Conservation (phyloP, 1,140 invertebrate genomes). For the Philaenus spumarius region DNA sequence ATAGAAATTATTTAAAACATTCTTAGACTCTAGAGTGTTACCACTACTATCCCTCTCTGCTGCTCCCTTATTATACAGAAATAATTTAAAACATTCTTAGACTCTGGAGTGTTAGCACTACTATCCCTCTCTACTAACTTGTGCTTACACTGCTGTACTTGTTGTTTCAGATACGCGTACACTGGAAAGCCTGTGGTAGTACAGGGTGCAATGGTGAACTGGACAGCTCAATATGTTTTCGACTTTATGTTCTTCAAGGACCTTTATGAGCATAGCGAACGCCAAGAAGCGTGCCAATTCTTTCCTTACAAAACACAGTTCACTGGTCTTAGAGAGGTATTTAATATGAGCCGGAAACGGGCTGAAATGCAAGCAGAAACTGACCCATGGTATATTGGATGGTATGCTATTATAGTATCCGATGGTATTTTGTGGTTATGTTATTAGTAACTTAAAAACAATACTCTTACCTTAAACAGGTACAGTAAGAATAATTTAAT, state of each 20-base stretch:
- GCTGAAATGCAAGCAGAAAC: constrained; percentile 54
- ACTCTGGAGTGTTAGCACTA: too few relatives aligned
- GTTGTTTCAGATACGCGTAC: constrained; percentile 58
- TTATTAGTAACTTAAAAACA: too few relatives aligned
- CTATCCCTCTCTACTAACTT: too few relatives aligned
- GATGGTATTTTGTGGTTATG: too few relatives aligned
- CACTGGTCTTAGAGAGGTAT: constrained; percentile 62
- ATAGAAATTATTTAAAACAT: too few relatives aligned
- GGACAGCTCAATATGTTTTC: constrained; percentile 64
- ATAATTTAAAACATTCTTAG: too few relatives aligned
- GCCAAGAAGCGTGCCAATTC: constrained; percentile 67
- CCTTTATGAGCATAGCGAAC: constrained; percentile 53
- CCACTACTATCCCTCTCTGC: too few relatives aligned
- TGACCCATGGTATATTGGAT: constrained; percentile 83
- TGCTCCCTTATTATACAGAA: too few relatives aligned
- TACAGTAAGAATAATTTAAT: too few relatives aligned
- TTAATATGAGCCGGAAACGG: constrained; percentile 64
- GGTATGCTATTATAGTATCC: constrained; percentile 56
- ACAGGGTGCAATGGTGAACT: constrained; percentile 66
- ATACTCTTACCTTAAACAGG: too few relatives aligned
- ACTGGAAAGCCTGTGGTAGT: constrained; percentile 74
- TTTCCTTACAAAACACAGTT: constrained; percentile 89
- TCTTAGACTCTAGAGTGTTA: too few relatives aligned
- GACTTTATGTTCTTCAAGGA: constrained; percentile 73
- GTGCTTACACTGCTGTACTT: neutral